These are phyloP conservation scores for Drosophila sordidapex DNA, from an alignment of 2,888 invertebrate genomes.

Conservation along the genomic window DNA sequence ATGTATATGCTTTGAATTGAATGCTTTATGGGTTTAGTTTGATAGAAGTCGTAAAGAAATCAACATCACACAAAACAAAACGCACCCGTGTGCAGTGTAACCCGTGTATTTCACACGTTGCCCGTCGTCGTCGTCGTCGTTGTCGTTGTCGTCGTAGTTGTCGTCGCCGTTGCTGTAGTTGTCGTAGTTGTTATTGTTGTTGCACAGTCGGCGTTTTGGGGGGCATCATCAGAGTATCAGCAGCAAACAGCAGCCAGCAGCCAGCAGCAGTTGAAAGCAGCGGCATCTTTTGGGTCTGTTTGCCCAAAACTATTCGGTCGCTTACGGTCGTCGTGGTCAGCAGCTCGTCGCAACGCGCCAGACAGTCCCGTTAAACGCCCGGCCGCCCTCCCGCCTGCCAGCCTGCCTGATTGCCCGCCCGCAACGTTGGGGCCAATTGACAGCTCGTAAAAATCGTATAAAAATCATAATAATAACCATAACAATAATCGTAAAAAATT, in stretches of 20 bases:
- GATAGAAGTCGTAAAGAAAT: constrained; percentile 86
- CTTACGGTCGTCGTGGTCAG: constrained; percentile 74
- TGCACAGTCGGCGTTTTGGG: constrained; percentile 33
- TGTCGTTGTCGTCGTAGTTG: constrained; percentile 7
- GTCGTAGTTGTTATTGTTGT: constrained; percentile 27
- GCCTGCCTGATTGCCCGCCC: constrained; percentile 6
- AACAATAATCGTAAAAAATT: constrained; percentile 84
- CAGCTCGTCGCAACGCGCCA: constrained; percentile 57
- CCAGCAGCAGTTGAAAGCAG: constrained; percentile 39
- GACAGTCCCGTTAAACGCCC: constrained; percentile 8
- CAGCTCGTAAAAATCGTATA: constrained; percentile 79
- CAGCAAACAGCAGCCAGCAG: constrained; percentile 30
- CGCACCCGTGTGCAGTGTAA: constrained; percentile 64
- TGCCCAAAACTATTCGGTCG: constrained; percentile 65
- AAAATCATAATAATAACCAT: constrained; percentile 83
- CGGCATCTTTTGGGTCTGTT: constrained; percentile 53
- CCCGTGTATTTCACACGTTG: constrained; percentile 62
- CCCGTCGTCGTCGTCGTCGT: constrained; percentile 37
- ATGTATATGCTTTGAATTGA: constrained; percentile 85
- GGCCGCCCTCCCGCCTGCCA: constrained; percentile 13
- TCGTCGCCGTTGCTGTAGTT: constrained; percentile 23
- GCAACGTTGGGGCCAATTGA: constrained; percentile 69
- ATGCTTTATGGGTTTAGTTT: constrained; percentile 86
- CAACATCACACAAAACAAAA: constrained; percentile 84
- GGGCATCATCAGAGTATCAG: constrained; percentile 33